Evolutionary conservation across 2,888 invertebrate genomes (phyloP).

Genomic region (Pachycephus smyrnensis): DNA sequence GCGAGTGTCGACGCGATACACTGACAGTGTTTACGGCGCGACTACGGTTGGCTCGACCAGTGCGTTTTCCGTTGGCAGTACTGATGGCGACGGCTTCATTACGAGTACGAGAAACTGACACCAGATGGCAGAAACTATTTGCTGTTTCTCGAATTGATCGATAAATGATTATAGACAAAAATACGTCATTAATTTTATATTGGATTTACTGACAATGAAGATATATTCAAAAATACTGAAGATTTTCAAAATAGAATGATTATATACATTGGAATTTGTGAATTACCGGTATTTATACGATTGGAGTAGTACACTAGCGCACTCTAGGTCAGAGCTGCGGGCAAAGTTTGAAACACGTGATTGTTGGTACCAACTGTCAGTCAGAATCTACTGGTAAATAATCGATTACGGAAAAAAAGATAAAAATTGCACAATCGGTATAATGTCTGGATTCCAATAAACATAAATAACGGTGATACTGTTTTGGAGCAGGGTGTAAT

Average conservation of each 20-base stretch:
- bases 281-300: not conserved
- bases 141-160: not conserved
- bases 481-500: not conserved
- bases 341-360: not conserved
- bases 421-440: no score
- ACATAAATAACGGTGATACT: not conserved
- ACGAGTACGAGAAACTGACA: not conserved
- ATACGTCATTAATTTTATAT: not conserved
- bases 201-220: not conserved
- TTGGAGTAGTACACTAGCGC: not conserved
- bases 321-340: not conserved
- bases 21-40: conserved; percentile 33
- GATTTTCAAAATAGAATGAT: not conserved
- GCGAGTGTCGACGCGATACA: conserved; percentile 23
- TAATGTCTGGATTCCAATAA: not conserved
- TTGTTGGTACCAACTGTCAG: not conserved
- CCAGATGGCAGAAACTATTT: not conserved
- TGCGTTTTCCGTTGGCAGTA: conserved; percentile 19
- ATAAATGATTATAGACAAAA: not conserved
- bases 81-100: conserved; percentile 22
- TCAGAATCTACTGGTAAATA: not conserved
- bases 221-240: not conserved
- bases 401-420: not conserved
- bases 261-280: not conserved
- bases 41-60: conserved; percentile 13